A percentile compares a stretch with the other conserved stretches of the same genome.
Evolutionary conservation across 2,113 vertebrate genomes (phyloP).

Genomic region (Candoia aspera): DNA sequence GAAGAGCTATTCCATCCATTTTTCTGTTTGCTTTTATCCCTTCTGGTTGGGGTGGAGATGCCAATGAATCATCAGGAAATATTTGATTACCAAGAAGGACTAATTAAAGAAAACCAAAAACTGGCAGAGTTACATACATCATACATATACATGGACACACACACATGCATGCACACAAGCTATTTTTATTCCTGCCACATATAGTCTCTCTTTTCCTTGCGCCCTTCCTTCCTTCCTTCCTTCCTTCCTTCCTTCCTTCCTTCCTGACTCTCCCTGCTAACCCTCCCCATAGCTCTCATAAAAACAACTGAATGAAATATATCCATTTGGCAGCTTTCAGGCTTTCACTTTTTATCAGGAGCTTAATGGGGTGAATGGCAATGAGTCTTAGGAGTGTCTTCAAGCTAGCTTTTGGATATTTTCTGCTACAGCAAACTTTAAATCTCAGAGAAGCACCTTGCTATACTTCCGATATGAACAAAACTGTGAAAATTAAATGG

Average conservation of each 20-base stretch:
- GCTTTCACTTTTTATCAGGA: constrained; percentile 27
- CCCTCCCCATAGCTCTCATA: neutral
- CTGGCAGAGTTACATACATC: neutral
- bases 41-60: neutral
- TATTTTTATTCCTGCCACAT: constrained; percentile 23
- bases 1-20: neutral
- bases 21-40: neutral
- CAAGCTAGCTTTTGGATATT: constrained; percentile 17
- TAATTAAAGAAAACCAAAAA: constrained; percentile 28
- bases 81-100: neutral
- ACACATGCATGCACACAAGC: neutral
- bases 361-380: constrained; percentile 39
- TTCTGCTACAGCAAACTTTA: neutral
- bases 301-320: constrained; percentile 48
- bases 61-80: neutral
- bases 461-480: neutral
- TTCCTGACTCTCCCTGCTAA: too few relatives aligned
- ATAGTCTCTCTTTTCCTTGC: neutral
- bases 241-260: neutral
- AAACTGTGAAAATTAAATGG: constrained; percentile 21
- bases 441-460: constrained; percentile 18
- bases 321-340: constrained; percentile 23
- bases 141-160: neutral
- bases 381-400: constrained; percentile 30
- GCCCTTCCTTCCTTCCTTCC: too few relatives aligned